Evolutionary conservation across 2,797 vertebrate species (phyloP), one percentile per base, ranked within the genome.

Genomic region (Cuculus canorus): DNA sequence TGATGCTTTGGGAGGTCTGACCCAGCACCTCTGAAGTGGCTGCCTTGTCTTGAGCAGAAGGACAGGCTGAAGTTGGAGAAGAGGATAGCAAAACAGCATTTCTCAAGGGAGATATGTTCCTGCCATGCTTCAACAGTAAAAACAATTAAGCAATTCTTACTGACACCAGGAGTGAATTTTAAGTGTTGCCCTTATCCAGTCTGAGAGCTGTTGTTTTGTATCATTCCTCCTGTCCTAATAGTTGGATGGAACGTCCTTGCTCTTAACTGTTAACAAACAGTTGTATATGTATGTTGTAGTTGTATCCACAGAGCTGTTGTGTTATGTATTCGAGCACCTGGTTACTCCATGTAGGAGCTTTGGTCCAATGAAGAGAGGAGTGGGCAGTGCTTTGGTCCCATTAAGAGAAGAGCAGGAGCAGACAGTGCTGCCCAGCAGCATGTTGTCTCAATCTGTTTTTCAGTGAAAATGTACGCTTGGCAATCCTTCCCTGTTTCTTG

Each of bases 211-310:
- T 13, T 41, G 75, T 22, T 35, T 41, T n/a, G 39, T 27, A 24
- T 52, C 3, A 3, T 11, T 80, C 48, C 16, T 48, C 1, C 1
- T 10, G 32, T 13, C 37, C 5, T 21, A 14, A 2, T 3, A 10
- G 15, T 0, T 56, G 66, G 50, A 17, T 43, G 47, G 30, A 57
- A 6, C 6, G 11, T 28, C 39, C 45, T 48, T 73, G n/a, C 19
- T 65, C 30, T 59, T 14, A 18, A 1, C 30, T 17, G 11, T 10
- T 30, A n/a, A 17, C 14, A 10, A n/a, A 17, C 10, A 19, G 17
- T 28, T 43, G n/a, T 25, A 10, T 2, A 21, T 50, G 25, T 9
- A 5, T 0, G 0, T 7, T 25, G 3, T 27, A 2, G 28, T 50
- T 59, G 19, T 17, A 13, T 5, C 22, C 12, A 0, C 7, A 28